Conservation (phyloP, 2,888 invertebrate species). For the Dolomedes plantarius region DNA sequence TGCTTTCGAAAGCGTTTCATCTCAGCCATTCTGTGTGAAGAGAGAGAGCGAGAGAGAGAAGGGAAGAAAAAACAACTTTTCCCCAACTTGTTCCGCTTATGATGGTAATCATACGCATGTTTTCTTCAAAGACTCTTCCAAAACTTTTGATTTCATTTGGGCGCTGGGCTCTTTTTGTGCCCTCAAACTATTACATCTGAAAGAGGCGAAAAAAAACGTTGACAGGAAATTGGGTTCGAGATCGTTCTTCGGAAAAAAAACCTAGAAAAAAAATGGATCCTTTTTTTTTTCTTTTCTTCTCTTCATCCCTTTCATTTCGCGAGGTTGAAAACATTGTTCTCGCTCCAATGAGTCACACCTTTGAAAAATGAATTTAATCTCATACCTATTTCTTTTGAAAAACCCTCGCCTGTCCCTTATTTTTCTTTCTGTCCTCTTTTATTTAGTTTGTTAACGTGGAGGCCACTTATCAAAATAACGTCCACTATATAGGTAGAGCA, state of each 20-base stretch:
- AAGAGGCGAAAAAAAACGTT: constrained; percentile 38
- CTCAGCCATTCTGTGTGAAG: not conserved
- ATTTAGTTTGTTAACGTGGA: constrained; percentile 33
- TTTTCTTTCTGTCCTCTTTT: constrained; percentile 27
- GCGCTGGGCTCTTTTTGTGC: constrained; percentile 11
- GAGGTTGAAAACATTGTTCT: constrained; percentile 67
- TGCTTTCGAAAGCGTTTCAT: not conserved
- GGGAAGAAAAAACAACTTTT: constrained; percentile 33
- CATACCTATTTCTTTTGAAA: constrained; percentile 57
- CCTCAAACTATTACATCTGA: constrained; percentile 31
- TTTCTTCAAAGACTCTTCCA: constrained; percentile 45
- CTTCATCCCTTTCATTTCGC: constrained; percentile 36
- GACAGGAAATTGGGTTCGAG: constrained; percentile 68
- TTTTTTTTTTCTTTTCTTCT: too few relatives aligned
- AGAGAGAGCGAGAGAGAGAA: too few relatives aligned
- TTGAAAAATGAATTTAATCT: constrained; percentile 71
- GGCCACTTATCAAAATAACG: constrained; percentile 44
- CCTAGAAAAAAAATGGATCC: too few relatives aligned
- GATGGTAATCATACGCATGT: constrained; percentile 65
- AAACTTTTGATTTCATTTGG: constrained; percentile 70
- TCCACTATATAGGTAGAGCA: constrained; percentile 7
- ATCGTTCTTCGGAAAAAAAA: constrained; percentile 31
- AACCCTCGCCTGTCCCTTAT: constrained; percentile 21
- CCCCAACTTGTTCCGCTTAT: constrained; percentile 57
- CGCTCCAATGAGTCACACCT: constrained; percentile 59